Evolutionary conservation across 2,797 vertebrate genomes (phyloP).

Genomic region (Anguilla marmorata): DNA sequence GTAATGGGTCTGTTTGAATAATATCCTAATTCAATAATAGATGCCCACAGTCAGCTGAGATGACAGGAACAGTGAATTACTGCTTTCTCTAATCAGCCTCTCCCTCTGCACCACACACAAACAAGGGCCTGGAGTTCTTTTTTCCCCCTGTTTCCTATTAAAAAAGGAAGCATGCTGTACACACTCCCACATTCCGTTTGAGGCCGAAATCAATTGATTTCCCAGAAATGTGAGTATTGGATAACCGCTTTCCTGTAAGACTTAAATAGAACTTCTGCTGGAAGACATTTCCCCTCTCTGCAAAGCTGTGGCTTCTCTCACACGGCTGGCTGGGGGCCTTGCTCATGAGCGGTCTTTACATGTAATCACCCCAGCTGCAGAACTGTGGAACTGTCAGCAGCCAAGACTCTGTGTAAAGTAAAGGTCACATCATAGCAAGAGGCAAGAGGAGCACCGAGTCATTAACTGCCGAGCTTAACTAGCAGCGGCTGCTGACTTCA

Average conservation of each 20-base stretch:
- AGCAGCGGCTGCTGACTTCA: neutral
- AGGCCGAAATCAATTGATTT: slow-evolving; percentile 10
- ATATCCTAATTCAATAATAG: slow-evolving; percentile 22
- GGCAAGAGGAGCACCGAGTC: neutral
- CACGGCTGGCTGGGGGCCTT: neutral
- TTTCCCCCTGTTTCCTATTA: neutral
- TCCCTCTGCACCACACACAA: neutral
- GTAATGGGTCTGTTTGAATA: slow-evolving; percentile 17
- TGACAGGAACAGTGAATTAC: slow-evolving; percentile 9
- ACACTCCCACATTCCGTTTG: slow-evolving; percentile 8
- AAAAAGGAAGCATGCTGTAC: neutral
- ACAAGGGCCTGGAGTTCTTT: neutral
- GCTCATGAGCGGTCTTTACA: neutral
- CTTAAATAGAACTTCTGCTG: slow-evolving; percentile 19
- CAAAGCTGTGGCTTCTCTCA: neutral
- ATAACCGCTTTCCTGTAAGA: slow-evolving; percentile 18
- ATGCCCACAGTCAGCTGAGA: slow-evolving; percentile 3
- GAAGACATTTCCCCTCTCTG: neutral
- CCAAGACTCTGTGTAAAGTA: neutral
- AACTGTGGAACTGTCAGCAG: neutral
- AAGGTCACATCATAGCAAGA: neutral
- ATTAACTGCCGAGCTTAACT: neutral
- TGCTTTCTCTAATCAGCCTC: neutral
- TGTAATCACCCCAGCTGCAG: neutral
- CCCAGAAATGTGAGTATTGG: slow-evolving; percentile 16